Evolutionary conservation across 2,797 vertebrate genomes (phyloP), one percentile per base, ranked within the genome.

Genomic region (Gouania willdenowi): DNA sequence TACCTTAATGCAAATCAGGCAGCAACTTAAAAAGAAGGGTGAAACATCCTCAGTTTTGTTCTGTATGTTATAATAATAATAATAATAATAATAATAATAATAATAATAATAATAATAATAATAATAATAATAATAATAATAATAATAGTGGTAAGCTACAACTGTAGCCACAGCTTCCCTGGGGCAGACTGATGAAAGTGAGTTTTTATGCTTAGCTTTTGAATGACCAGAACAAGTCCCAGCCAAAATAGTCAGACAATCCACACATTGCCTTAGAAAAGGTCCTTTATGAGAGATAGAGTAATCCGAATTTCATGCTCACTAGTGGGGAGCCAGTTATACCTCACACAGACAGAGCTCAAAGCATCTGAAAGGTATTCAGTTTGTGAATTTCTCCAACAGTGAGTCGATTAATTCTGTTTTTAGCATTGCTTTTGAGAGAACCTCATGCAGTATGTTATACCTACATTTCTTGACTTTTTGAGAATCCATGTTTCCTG

Each of bases 221-320:
- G 31, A 47, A 36, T 28, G 32, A 13, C 8, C 3, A 2, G 5
- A 11, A 9, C 21, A 48, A 55, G 24, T 42, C 47, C 33, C 26
- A 41, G 32, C 39, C 47, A 49, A 62, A 37, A 35, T 8, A 55
- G 8, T 17, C 15, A n/a, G 57, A 22, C 1, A 1, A 15, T 32
- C 41, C 18, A 39, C 23, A 13, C 19, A n/a, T 62, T 64, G 33
- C 27, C 30, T 26, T 26, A n/a, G 12, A 31, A 27, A 40, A 43
- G 30, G 34, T 36, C 23, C 32, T 49, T 15, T 13, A 24, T 20
- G 28, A 41, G 30, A 50, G 31, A 48, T 54, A 34, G 7, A 49
- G 13, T 3, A 55, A 61, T 67, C 29, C 42, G 53, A 65, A 48
- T 52, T 19, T 58, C 50, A 45, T 32, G 36, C 8, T 49, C 37